Evolutionary conservation across 2,797 vertebrate genomes (phyloP).

Genomic region (Prionace glauca): DNA sequence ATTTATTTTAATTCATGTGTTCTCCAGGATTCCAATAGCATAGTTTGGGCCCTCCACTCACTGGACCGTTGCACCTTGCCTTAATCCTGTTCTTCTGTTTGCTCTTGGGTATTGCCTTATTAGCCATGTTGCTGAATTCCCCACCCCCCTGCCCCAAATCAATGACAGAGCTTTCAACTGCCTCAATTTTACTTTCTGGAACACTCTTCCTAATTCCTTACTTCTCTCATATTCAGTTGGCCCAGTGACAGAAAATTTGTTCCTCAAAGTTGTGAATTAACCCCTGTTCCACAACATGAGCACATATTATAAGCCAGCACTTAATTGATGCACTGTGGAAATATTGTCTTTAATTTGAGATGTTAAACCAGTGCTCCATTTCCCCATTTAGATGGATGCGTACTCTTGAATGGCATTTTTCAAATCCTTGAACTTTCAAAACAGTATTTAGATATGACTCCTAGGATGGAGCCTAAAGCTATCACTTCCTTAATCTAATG

Average conservation of each 20-base stretch:
- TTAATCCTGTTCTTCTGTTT: not conserved
- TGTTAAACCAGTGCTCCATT: not conserved
- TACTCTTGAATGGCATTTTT: not conserved
- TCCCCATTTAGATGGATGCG: not conserved
- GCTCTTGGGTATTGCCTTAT: not conserved
- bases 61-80: not conserved
- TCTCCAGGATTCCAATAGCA: not conserved
- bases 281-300: not conserved
- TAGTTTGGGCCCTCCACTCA: not conserved
- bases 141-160: no score
- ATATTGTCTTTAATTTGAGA: not conserved
- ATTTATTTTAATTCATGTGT: no score
- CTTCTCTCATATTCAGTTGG: not conserved
- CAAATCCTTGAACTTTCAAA: not conserved
- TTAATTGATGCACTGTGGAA: no score
- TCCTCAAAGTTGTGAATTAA: not conserved
- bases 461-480: not conserved
- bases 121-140: not conserved
- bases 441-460: not conserved
- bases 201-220: not conserved
- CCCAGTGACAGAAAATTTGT: not conserved
- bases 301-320: not conserved
- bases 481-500: not conserved
- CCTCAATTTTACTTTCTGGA: not conserved
- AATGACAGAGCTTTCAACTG: not conserved